phyloP scores from a whole-genome alignment of 2,797 vertebrate species.

The Catostomus latipinnis region DNA sequence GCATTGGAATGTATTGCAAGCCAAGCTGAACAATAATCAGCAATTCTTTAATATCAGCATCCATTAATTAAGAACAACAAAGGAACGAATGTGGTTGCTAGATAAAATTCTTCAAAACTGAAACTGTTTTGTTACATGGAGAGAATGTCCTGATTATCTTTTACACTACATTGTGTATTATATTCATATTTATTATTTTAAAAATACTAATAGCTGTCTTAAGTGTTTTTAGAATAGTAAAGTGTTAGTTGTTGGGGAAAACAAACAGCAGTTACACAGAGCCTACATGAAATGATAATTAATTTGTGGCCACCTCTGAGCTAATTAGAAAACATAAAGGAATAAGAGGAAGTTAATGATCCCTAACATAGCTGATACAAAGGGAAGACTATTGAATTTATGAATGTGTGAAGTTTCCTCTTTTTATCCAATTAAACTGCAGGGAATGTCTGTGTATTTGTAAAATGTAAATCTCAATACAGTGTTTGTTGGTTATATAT shows the following conservation, averaged over 20 bases:
- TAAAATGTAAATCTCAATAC: neutral
- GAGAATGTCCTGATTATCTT: conserved; percentile 87
- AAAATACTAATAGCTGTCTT: conserved; percentile 99
- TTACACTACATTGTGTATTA: conserved; percentile 63
- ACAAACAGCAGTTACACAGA: conserved; percentile 81
- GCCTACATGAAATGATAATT: conserved; percentile 99
- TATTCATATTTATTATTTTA: conserved; percentile 90
- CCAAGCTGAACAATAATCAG: too few relatives aligned
- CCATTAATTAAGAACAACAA: too few relatives aligned
- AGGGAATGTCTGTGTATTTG: neutral
- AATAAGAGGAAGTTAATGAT: conserved; percentile 99
- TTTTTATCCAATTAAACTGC: neutral
- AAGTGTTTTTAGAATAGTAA: conserved; percentile 98
- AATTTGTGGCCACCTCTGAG: conserved; percentile 99
- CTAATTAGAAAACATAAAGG: conserved; percentile 99
- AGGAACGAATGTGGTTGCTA: neutral
- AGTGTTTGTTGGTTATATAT: neutral
- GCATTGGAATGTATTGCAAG: too few relatives aligned
- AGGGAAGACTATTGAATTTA: conserved; percentile 99
- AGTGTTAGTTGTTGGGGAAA: conserved; percentile 99
- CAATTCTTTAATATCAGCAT: too few relatives aligned
- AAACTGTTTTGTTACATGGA: conserved; percentile 53
- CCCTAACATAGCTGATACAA: conserved; percentile 98
- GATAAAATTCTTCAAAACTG: neutral
- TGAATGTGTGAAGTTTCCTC: conserved; percentile 84